These are phyloP conservation scores for Genyomyrus donnyi DNA, from an alignment of 2,113 vertebrate genomes.

Conservation along the genomic window DNA sequence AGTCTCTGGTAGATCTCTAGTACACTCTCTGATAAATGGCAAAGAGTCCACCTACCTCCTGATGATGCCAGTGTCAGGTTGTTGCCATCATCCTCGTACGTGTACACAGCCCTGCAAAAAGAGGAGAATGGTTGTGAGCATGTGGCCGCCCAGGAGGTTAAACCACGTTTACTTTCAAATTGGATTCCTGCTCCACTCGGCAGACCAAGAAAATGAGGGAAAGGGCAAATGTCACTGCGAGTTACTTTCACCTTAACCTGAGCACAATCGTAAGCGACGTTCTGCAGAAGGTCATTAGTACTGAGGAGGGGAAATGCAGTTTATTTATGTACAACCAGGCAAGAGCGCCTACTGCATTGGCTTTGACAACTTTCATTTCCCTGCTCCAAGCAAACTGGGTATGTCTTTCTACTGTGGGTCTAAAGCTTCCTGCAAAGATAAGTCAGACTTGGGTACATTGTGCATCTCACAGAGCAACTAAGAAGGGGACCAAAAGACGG, in stretches of 20 bases:
- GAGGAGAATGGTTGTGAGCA: neutral
- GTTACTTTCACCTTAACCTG: neutral
- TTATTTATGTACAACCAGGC: neutral
- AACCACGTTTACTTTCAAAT: too few species aligned
- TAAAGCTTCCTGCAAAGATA: neutral
- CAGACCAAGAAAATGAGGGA: neutral
- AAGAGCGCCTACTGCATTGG: neutral
- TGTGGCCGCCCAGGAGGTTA: neutral
- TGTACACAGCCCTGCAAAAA: slow-evolving; percentile 82
- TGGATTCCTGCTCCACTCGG: neutral
- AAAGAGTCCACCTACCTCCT: slow-evolving; percentile 68
- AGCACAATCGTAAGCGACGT: neutral
- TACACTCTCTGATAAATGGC: neutral
- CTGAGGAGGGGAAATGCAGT: slow-evolving; percentile 13
- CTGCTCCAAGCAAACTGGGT: neutral
- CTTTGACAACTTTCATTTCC: neutral
- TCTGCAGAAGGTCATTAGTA: slow-evolving; percentile 22
- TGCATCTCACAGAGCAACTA: neutral
- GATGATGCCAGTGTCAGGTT: slow-evolving; percentile 80
- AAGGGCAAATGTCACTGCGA: neutral
- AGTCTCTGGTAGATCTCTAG: neutral
- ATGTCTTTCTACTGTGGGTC: neutral
- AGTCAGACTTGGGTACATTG: neutral
- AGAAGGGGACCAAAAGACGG: neutral
- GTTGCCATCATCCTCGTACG: slow-evolving; percentile 83